Evolutionary conservation across 2,113 vertebrate species (phyloP).

Genomic region (Hippocampus zosterae): DNA sequence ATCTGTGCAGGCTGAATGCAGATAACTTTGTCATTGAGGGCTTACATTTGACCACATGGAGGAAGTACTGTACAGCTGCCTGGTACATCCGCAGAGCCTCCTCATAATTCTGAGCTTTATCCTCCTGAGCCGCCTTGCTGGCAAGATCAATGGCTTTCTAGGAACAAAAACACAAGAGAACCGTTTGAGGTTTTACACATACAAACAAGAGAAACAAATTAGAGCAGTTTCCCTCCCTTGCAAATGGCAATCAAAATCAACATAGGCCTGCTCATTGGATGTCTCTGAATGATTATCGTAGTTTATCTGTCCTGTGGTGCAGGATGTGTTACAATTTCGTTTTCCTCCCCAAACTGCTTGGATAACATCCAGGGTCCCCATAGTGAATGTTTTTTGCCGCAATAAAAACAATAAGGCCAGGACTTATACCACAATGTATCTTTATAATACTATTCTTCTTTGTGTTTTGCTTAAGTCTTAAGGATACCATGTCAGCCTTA

Average conservation of each 20-base stretch:
- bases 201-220: background rate
- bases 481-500: no score
- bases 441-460: no score
- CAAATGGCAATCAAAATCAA: background rate
- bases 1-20: background rate
- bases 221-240: background rate
- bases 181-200: background rate
- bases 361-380: background rate
- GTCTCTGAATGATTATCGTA: background rate
- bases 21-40: conserved; percentile 51
- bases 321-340: background rate
- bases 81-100: conserved; percentile 92
- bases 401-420: no score
- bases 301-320: background rate
- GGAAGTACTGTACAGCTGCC: conserved; percentile 90
- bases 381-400: no score
- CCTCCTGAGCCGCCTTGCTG: conserved; percentile 91
- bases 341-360: background rate
- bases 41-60: conserved; percentile 97
- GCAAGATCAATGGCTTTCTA: conserved; percentile 98
- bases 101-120: conserved; percentile 92
- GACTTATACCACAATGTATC: no score
- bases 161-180: conserved; percentile 17
- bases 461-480: no score
- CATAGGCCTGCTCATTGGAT: background rate